Evolutionary conservation across 2,888 invertebrate genomes (phyloP), one percentile per base, ranked within the genome.

Genomic region (Anthrax anthrax): DNA sequence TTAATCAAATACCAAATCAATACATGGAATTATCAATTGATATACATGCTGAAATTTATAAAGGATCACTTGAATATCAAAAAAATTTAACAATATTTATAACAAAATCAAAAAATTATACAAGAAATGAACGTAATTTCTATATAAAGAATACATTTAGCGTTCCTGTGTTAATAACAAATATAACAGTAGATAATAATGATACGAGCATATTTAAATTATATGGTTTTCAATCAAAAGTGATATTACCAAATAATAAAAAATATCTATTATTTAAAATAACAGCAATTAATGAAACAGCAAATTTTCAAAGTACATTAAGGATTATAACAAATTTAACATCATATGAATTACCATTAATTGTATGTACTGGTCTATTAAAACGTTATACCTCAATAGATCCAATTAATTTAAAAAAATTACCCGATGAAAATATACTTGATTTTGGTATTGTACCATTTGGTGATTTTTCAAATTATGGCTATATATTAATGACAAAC

Each of bases 121-220:
- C 58, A 18, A 45, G 55, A 42, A 58, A 61, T 18, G 70, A 72
- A 51, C 70, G 81, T 49, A 70, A 73, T 55, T 70, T 84, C 53
- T 70, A 72, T 44, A 72, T 86, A 49, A 76, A 77, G 45, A 90
- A 89, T 67, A 76, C 76, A 56, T 87, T 84, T 63, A 74, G 78
- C 57, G 73, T 78, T 55, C 78, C 86, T 10, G 63, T 90, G 48
- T 80, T 80, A 50, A 71, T 90, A 51, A 78, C 79, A 51, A 84
- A 85, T 62, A 73, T 83, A 39, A 75, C 78, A 10, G 65, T 87
- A 54, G 73, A 78, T 8, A 61, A 70, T 17, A 78, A 79, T 48
- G 76, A 77, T 43, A 69, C 70, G 52, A 65, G 70, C 49, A 72
- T 74, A 62, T 81, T 82, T 70, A 70, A 72, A 62, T 79, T 81